phyloP scores from a whole-genome alignment of 2,113 vertebrate species.

The Eudyptes chrysolophus region DNA sequence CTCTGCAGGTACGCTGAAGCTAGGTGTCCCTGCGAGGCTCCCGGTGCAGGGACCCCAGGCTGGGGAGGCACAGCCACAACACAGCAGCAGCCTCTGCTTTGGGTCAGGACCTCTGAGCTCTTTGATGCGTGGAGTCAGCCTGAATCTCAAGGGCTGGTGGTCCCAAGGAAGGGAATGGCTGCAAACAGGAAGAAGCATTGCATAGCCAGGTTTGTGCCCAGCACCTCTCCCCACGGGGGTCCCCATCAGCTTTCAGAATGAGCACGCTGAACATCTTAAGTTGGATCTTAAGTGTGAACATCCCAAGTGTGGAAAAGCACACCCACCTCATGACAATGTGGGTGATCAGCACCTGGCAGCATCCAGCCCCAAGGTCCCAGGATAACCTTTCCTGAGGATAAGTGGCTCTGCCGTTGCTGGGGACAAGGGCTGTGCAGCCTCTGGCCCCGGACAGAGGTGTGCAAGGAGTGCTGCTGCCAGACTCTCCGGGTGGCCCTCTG shows the following conservation, averaged over 20 bases:
- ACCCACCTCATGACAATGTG: neutral
- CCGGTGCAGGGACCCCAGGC: neutral
- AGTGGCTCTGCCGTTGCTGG: neutral
- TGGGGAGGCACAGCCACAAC: neutral
- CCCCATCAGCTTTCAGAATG: neutral
- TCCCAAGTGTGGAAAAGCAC: neutral
- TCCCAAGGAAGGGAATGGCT: neutral
- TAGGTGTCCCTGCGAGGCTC: neutral
- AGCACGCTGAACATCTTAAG: neutral
- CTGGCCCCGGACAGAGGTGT: fast-evolving
- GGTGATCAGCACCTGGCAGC: neutral
- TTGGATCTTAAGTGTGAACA: neutral
- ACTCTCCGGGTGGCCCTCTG: neutral
- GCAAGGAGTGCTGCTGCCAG: neutral
- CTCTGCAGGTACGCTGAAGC: neutral
- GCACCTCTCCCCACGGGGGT: neutral
- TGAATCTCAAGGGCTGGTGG: neutral
- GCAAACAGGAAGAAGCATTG: neutral
- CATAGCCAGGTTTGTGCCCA: neutral
- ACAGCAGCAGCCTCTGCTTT: neutral
- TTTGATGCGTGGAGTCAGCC: neutral
- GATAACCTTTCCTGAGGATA: neutral
- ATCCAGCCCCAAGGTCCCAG: neutral
- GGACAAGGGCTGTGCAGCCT: neutral
- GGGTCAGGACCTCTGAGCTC: neutral